phyloP scores from a whole-genome alignment of 1,140 invertebrate species.

The Brachionus angularis region DNA sequence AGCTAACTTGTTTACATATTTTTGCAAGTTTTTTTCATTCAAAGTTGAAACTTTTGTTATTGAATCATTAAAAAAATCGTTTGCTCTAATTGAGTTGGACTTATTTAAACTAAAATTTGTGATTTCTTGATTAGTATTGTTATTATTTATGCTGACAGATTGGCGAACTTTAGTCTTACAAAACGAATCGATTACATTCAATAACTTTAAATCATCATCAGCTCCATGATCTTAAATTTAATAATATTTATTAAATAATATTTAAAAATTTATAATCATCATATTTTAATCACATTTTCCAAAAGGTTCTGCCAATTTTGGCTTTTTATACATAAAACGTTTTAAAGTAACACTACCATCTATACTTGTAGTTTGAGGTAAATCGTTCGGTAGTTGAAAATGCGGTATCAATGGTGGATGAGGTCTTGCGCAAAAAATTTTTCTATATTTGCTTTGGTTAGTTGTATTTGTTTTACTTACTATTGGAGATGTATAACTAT shows the following conservation, averaged over 20 bases:
- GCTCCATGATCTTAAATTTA: constrained; percentile 41
- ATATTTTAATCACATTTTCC: constrained; percentile 30
- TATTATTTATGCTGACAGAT: neutral
- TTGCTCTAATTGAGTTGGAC: neutral
- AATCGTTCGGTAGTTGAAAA: constrained; percentile 34
- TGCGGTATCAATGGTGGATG: constrained; percentile 36
- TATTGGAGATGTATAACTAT: neutral
- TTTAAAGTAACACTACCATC: constrained; percentile 3
- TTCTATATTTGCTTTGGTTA: too few relatives aligned
- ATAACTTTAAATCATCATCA: constrained; percentile 37
- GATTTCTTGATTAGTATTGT: neutral
- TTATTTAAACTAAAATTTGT: neutral
- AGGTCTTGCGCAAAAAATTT: constrained; percentile 22
- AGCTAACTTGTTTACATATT: constrained; percentile 12
- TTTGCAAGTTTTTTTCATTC: constrained; percentile 27
- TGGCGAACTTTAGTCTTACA: constrained; percentile 13
- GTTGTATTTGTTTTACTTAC: neutral
- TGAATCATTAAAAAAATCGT: constrained; percentile 8
- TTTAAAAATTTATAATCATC: neutral
- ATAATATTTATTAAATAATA: neutral
- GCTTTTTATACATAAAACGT: constrained; percentile 41
- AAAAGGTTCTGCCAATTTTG: constrained; percentile 19
- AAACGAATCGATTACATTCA: constrained; percentile 42
- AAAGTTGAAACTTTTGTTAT: neutral
- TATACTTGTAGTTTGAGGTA: neutral